Percentiles rank a stretch among this genome's conserved stretches.
Evolutionary conservation across 2,797 vertebrate genomes (phyloP).

Genomic region (Anguilla anguilla): DNA sequence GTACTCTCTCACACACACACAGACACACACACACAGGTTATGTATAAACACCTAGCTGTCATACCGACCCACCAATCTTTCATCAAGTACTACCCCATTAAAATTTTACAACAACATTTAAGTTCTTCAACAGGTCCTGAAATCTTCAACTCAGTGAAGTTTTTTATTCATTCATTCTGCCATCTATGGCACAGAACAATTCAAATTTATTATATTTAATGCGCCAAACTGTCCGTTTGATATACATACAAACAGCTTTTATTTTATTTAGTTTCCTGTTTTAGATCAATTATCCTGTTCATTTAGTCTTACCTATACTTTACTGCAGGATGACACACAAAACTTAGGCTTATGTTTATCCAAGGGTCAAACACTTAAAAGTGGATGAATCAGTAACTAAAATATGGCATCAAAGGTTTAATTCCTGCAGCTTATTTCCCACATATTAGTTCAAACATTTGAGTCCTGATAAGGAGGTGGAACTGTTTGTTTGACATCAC

Average conservation of each 20-base stretch:
- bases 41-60: not conserved
- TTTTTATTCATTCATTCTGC: too few species aligned
- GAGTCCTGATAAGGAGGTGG: constrained; percentile 16
- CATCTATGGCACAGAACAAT: too few species aligned
- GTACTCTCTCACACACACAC: not conserved
- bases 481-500: constrained; percentile 57
- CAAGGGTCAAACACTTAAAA: not conserved
- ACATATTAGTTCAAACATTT: not conserved
- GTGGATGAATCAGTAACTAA: not conserved
- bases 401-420: not conserved
- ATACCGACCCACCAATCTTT: not conserved
- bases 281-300: not conserved
- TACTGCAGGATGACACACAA: not conserved
- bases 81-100: not conserved
- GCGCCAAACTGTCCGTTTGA: not conserved
- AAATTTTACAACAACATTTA: not conserved
- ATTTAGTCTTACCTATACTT: constrained; percentile 11
- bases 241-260: not conserved
- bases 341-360: not conserved
- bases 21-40: not conserved
- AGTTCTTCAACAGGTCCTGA: too few species aligned
- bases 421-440: not conserved
- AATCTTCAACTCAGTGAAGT: too few species aligned
- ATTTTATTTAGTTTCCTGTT: not conserved
- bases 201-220: not conserved